Evolutionary conservation across 2,113 vertebrate genomes (phyloP), one percentile per base, ranked within the genome.

Genomic region (Lagopus leucura): DNA sequence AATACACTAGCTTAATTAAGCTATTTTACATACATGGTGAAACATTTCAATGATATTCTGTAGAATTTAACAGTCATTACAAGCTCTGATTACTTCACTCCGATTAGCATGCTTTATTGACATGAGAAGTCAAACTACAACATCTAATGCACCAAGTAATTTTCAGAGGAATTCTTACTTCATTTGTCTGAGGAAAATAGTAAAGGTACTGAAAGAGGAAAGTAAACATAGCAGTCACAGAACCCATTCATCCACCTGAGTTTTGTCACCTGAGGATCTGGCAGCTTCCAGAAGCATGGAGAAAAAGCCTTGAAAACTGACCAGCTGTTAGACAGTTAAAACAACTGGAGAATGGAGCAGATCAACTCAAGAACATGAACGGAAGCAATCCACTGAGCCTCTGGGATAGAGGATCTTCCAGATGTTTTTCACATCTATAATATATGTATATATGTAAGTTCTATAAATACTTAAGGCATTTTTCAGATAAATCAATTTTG

Each of bases 21-120:
- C 25, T 93, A 86, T 22, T 93, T 93, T 89, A 92, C 65, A 93
- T 76, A 92, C 38, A 36, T 0, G 4, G 42, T 73, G 89, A 95
- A 94, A 82, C 27, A 92, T 82, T 81, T 89, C 71, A 82, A 94
- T 92, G 54, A 78, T 79, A 94, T 90, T 88, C 88, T 43, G 21
- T 82, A 57, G 54, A 83, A 93, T 95, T 88, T 71, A 96, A 86
- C 74, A 95, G 76, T 55, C 67, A 73, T 90, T 92, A 92, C 48
- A 94, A 92, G 73, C 67, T 25, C 64, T 90, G 64, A 84, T 90
- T 48, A 93, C 91, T 94, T 91, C 36, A 72, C 75, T 87, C 74
- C 81, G 85, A 94, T 97, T 87, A 94, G 30, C 55, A 82, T 70
- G 74, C 75, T 58, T 54, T 88, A 70, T 27, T 70, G 76, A 92